Percentiles rank a stretch among this genome's conserved stretches.
Conservation (phyloP, 1,140 invertebrate species). For the Drosophila albomicans region DNA sequence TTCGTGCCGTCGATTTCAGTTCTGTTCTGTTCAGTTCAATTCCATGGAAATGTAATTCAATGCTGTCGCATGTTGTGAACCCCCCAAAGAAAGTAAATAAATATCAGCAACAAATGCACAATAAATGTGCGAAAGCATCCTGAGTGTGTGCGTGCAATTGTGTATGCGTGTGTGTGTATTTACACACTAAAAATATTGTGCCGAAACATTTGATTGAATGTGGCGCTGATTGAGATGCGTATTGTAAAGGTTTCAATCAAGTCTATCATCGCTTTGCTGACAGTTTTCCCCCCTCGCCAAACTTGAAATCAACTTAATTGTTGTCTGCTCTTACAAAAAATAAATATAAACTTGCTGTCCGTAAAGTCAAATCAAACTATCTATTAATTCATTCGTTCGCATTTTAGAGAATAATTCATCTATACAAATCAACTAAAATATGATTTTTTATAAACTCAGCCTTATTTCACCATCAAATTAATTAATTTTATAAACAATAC, state of each 20-base stretch:
- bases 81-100: conserved; percentile 52
- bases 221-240: conserved; percentile 67
- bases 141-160: conserved; percentile 13
- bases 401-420: not conserved
- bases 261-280: conserved; percentile 23
- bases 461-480: too few species aligned
- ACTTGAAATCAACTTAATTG: conserved; percentile 12
- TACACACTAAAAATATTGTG: conserved; percentile 49
- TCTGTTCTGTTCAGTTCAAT: conserved; percentile 1
- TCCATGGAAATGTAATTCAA: conserved; percentile 73
- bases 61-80: conserved; percentile 44
- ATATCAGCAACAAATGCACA: conserved; percentile 49
- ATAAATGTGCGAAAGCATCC: conserved; percentile 18
- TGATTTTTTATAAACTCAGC: too few species aligned
- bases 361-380: not conserved
- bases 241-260: conserved; percentile 46
- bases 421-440: too few species aligned
- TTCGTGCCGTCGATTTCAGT: conserved; percentile 28
- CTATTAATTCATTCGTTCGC: not conserved
- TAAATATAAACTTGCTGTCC: not conserved
- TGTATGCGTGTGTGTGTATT: conserved; percentile 7
- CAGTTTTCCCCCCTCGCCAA: not conserved
- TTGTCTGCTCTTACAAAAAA: not conserved
- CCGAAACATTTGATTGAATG: conserved; percentile 67
- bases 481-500: too few species aligned